A percentile compares a stretch with the other conserved stretches of the same genome.
Evolutionary conservation across 2,113 vertebrate genomes (phyloP).

Genomic region (Otocyon megalotis): DNA sequence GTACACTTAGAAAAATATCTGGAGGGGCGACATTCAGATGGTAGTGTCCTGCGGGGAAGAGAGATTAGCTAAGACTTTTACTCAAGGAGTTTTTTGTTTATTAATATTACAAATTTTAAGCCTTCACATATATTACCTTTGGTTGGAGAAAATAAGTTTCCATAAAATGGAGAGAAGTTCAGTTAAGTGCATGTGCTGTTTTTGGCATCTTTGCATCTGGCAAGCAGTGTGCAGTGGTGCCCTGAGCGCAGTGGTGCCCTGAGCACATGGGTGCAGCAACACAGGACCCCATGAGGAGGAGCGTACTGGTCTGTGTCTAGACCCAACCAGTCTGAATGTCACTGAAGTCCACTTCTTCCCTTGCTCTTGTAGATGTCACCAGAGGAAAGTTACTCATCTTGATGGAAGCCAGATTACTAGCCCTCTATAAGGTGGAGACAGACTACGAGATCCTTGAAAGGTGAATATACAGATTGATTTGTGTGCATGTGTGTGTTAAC

Average conservation of each 20-base stretch:
- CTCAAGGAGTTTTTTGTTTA: neutral
- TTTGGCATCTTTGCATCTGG: neutral
- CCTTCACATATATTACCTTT: neutral
- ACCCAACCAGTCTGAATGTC: neutral
- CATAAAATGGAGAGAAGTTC: neutral
- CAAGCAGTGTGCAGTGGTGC: neutral
- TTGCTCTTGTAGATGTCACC: constrained; percentile 88
- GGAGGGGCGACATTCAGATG: neutral
- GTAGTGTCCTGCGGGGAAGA: neutral
- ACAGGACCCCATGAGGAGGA: neutral
- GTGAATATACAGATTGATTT: constrained; percentile 85
- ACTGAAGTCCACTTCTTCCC: constrained; percentile 23
- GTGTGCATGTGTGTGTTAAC: neutral
- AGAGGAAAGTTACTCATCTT: constrained; percentile 92
- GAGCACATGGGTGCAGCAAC: neutral
- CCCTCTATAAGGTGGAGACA: constrained; percentile 94
- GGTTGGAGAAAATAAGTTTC: constrained; percentile 4
- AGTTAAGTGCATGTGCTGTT: neutral
- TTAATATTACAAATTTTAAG: neutral
- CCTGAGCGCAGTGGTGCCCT: neutral
- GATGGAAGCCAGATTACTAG: constrained; percentile 96
- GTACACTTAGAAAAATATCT: neutral
- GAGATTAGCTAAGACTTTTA: neutral
- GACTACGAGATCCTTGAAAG: constrained; percentile 95
- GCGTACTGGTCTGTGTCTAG: neutral